A percentile compares a stretch with the other conserved stretches of the same genome.
These are phyloP conservation scores for Tethya wilhelma DNA, from an alignment of 37 sponge, comb jelly and placozoan species.

Conservation along the genomic window DNA sequence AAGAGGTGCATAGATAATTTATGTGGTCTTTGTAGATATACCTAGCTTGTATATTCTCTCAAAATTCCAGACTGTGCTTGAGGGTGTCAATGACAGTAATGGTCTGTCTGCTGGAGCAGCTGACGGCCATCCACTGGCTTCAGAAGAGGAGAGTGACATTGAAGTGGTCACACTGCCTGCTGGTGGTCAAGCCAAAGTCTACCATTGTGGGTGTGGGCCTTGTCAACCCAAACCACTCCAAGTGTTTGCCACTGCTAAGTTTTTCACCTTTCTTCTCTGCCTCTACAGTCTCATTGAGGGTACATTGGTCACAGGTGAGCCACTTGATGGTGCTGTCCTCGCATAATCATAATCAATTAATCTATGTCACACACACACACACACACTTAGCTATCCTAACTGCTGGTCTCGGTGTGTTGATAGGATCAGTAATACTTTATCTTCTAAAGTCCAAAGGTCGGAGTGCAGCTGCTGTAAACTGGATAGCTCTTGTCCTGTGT, in stretches of 20 bases:
- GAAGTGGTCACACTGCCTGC: no score
- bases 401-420: constrained; percentile 47
- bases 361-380: not conserved
- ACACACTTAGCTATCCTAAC: constrained; percentile 39
- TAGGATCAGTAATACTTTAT: constrained; percentile 37
- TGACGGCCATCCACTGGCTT: no score
- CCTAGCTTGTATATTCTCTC: no score
- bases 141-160: no score
- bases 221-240: constrained; percentile 50
- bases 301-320: constrained; percentile 71
- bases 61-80: no score
- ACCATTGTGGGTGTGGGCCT: constrained; percentile 46
- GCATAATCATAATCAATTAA: not conserved
- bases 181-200: no score
- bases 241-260: constrained; percentile 16
- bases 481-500: constrained; percentile 17
- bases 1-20: no score
- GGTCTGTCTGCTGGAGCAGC: no score
- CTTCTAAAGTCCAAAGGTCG: constrained; percentile 35
- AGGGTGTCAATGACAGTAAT: no score
- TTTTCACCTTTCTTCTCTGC: constrained; percentile 73
- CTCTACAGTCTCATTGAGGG: constrained; percentile 60
- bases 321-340: not conserved
- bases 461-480: constrained; percentile 13
- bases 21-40: no score